Percentiles rank a stretch among this genome's conserved stretches.
phyloP scores from a whole-genome alignment of 1,140 invertebrate species.

The Microvelia longipes region DNA sequence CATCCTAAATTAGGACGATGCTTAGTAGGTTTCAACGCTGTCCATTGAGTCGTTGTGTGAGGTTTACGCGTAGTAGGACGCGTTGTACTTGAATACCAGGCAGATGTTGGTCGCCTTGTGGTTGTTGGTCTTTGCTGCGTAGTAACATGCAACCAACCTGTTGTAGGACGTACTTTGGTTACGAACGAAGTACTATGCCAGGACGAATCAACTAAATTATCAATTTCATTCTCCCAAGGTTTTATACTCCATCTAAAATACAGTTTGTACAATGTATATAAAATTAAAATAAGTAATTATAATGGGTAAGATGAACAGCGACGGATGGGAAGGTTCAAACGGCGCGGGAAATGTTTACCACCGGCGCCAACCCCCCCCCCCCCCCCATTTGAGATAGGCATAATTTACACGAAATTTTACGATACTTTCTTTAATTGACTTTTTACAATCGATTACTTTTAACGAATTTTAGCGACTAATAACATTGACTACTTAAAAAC shows the following conservation, averaged over 20 bases:
- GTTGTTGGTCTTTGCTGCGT: slow-evolving; percentile 22
- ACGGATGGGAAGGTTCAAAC: too few relatives aligned
- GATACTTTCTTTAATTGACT: too few relatives aligned
- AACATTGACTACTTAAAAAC: too few relatives aligned
- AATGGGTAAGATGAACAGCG: too few relatives aligned
- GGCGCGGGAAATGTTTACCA: too few relatives aligned
- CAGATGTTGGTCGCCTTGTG: slow-evolving; percentile 15
- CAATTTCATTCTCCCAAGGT: slow-evolving; percentile 1
- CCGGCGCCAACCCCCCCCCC: too few relatives aligned
- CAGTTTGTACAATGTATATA: too few relatives aligned
- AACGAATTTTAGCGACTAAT: too few relatives aligned
- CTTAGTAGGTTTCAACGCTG: slow-evolving; percentile 15
- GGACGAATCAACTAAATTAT: neutral
- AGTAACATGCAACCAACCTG: slow-evolving; percentile 12
- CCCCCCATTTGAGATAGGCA: too few relatives aligned
- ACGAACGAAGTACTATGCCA: neutral
- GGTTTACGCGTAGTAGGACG: slow-evolving; percentile 4
- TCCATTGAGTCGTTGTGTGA: slow-evolving; percentile 8
- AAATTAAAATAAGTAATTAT: too few relatives aligned
- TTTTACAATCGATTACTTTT: too few relatives aligned
- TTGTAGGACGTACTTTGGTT: slow-evolving; percentile 26
- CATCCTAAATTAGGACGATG: slow-evolving; percentile 18
- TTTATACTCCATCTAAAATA: neutral
- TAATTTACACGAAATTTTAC: too few relatives aligned
- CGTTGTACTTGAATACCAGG: slow-evolving; percentile 17